Evolutionary conservation across 2,888 invertebrate species (phyloP), one percentile per base, ranked within the genome.

Genomic region (Noctua fimbriata): DNA sequence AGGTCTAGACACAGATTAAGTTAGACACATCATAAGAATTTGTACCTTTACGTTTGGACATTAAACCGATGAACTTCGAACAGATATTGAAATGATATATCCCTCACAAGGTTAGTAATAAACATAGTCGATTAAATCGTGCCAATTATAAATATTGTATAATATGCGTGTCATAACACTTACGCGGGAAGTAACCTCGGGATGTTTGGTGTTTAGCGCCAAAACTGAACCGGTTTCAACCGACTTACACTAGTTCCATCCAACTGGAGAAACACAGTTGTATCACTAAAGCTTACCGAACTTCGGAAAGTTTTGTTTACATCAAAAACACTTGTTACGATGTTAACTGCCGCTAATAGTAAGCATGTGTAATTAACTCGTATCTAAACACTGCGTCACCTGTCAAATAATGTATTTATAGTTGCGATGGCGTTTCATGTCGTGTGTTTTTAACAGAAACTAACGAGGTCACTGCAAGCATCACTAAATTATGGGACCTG

Each of bases 341-440:
- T 71, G 77, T 77, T 72, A 78, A 78, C 74, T 70, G 69, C 63
- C 79, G 73, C 55, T 74, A 73, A 78, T 73, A 81, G 69, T 69
- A 66, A 87, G 71, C 83, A 63, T 80, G 85, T 82, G 73, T 77
- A 71, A 86, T 76, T 72, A 86, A 82, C 81, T 85, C 74, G 80
- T 79, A 75, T 87, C 83, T 85, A 87, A 88, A 83, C 88, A 87
- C 81, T 67, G 79, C 79, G 87, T 87, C 80, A 82, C 85, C 90
- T 89, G 91, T 92, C 91, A 91, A 86, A 80, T 55, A 82, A 88
- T 84, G 81, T 94, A 94, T 93, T 93, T 91, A 91, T 91, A 93
- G 88, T 87, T 76, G 73, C 81, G 72, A 72, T 74, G 71, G 80
- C 83, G 78, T 83, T 76, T 82, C 84, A 81, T 80, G 84, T 84